A percentile compares a stretch with the other conserved stretches of the same genome.
Evolutionary conservation across 2,797 vertebrate species (phyloP).

Genomic region (Peromyscus nudipes): DNA sequence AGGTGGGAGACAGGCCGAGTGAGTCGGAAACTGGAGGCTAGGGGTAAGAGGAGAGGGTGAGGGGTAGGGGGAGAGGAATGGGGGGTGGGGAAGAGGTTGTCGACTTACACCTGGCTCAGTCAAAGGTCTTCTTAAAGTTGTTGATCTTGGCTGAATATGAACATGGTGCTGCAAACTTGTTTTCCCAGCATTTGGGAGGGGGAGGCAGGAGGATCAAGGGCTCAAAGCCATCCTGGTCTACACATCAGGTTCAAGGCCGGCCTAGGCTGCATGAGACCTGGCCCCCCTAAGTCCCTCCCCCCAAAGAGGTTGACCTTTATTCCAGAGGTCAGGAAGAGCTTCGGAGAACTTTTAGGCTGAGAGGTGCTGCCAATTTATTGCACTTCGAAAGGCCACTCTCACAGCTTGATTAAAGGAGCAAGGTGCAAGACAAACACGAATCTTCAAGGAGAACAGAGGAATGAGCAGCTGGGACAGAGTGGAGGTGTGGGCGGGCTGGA

Average conservation of each 20-base stretch:
- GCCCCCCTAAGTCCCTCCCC: neutral
- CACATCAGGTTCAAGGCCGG: neutral
- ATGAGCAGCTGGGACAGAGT: neutral
- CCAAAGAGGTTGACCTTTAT: conserved; percentile 29
- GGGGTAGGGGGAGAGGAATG: neutral
- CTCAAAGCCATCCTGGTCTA: neutral
- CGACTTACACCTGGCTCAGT: neutral
- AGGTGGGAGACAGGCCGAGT: neutral
- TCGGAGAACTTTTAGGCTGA: neutral
- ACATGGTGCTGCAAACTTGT: neutral
- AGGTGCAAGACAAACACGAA: neutral
- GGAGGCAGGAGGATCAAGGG: neutral
- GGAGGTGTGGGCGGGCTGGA: neutral
- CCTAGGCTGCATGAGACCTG: neutral
- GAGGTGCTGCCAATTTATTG: neutral
- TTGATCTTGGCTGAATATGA: neutral
- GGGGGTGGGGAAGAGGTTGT: too few species aligned
- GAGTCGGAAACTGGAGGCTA: neutral
- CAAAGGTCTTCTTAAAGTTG: neutral
- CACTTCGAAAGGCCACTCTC: neutral
- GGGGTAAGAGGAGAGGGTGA: neutral
- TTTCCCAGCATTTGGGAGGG: neutral
- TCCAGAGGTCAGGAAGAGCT: conserved; percentile 45
- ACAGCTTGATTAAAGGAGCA: neutral
- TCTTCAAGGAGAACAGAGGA: neutral